Evolutionary conservation across 2,797 vertebrate species (phyloP), one percentile per base, ranked within the genome.

Genomic region (Arnoldichthys spilopterus): DNA sequence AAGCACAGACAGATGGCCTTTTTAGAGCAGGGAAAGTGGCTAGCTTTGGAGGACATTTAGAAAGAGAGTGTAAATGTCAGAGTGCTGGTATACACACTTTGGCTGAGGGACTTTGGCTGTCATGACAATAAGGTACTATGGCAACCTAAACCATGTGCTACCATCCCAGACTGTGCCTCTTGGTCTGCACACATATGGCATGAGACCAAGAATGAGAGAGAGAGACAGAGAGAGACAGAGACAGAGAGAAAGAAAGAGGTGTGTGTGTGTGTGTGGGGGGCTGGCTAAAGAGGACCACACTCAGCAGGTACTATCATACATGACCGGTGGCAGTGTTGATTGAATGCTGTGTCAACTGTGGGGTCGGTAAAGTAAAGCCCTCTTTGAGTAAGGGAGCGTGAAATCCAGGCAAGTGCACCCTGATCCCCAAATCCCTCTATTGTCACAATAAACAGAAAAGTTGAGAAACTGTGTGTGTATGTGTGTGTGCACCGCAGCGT

Each of bases 391-490:
- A 76, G 73, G 85, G 80, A 88, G 88, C 82, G 61, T 91, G 86
- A 92, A 92, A 92, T 87, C 87, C 83, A 85, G 81, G 88, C 77
- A 80, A 88, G 89, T 87, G 84, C 81, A 84, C 79, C 80, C 80
- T 74, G 85, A 88, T 87, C 86, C 86, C 83, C 80, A 73, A 90
- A 91, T 89, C 88, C 88, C 84, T 79, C 84, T 89, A 83, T 91
- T 91, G 90, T 90, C 85, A 88, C 86, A 89, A 90, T 85, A 91
- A 85, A 86, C 82, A 85, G 77, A 83, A 82, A 70, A 81, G 83
- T 79, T 61, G 67, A 79, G 76, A 73, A 83, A 82, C 82, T 81
- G 26, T 83, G 71, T 72, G 62, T 70, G 70, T 67, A 63, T 68
- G 67, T 78, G 68, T 61, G 67, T 68, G 49, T n/a, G 47, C 79